Percentiles rank a stretch among this genome's conserved stretches.
Conservation (phyloP, 2,797 vertebrate genomes). For the Sebastolobus altivelis region DNA sequence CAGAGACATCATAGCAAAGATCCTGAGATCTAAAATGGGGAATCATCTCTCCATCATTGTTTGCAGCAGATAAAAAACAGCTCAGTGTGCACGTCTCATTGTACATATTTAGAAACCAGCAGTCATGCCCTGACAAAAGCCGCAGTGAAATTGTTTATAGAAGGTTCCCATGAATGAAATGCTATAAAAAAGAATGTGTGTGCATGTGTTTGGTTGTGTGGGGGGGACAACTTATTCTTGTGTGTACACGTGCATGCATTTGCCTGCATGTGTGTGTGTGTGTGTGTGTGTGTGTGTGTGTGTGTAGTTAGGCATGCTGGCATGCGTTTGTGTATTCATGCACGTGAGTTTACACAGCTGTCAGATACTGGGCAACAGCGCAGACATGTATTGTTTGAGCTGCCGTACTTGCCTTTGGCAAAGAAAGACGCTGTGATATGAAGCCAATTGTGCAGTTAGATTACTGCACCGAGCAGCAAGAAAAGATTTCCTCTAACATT, state of each 20-base stretch:
- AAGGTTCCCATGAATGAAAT: conserved; percentile 48
- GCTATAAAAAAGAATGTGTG: conserved; percentile 15
- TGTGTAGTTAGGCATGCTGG: conserved; percentile 37
- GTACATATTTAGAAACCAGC: conserved; percentile 34
- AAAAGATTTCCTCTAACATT: conserved; percentile 8
- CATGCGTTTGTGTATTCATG: conserved; percentile 41
- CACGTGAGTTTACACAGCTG: conserved; percentile 70
- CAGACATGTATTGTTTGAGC: conserved; percentile 48
- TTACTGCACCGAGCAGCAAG: conserved; percentile 8
- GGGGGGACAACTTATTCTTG: not conserved
- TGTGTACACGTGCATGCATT: conserved; percentile 27
- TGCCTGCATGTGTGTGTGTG: conserved; percentile 23
- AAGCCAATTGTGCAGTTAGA: conserved; percentile 23
- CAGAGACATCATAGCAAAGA: not conserved
- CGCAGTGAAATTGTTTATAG: conserved; percentile 41
- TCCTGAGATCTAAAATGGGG: not conserved
- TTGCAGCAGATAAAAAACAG: conserved; percentile 13
- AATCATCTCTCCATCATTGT: conserved; percentile 2
- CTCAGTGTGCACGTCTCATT: not conserved
- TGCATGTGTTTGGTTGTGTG: conserved; percentile 7
- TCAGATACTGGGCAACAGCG: conserved; percentile 44
- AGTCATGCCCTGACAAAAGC: conserved; percentile 30
- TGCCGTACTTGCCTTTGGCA: conserved; percentile 27
- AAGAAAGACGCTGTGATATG: conserved; percentile 20
- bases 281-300: conserved; percentile 24